A percentile compares a stretch with the other conserved stretches of the same genome.
phyloP scores from a whole-genome alignment of 2,113 vertebrate genomes.

The Phyllopteryx taeniolatus region DNA sequence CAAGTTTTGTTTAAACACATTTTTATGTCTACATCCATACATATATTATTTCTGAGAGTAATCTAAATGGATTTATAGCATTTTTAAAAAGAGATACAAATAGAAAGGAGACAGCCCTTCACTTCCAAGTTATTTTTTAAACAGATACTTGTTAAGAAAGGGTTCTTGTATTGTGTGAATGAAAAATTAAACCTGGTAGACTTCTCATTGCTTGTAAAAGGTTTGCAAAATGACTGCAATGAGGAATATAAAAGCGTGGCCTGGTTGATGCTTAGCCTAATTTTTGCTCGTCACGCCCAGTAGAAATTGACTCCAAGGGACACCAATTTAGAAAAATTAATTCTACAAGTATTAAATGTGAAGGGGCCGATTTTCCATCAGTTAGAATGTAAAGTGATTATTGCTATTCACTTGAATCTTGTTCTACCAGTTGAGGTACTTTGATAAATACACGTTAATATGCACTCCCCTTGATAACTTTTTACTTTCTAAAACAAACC shows the following conservation, averaged over 20 bases:
- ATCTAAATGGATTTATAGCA: no score
- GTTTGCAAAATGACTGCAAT: not conserved
- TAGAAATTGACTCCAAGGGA: not conserved
- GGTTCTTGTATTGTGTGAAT: not conserved
- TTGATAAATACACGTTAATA: not conserved
- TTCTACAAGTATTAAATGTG: no score
- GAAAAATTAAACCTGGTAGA: not conserved
- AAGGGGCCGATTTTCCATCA: not conserved
- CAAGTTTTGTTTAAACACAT: no score
- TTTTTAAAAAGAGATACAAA: not conserved
- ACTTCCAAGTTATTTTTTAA: not conserved
- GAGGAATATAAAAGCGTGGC: not conserved
- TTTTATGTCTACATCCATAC: no score
- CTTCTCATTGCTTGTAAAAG: not conserved
- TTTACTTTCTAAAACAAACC: slow-evolving; percentile 15
- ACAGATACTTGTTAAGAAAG: not conserved
- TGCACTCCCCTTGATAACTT: not conserved
- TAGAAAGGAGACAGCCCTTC: not conserved
- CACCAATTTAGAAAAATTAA: not conserved
- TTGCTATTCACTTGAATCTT: not conserved
- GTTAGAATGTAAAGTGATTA: not conserved
- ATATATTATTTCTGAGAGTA: not conserved
- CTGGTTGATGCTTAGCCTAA: not conserved
- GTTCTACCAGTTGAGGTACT: not conserved
- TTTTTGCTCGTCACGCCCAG: not conserved